Evolutionary conservation across 2,113 vertebrate species (phyloP).

Genomic region (Otolemur garnettii): DNA sequence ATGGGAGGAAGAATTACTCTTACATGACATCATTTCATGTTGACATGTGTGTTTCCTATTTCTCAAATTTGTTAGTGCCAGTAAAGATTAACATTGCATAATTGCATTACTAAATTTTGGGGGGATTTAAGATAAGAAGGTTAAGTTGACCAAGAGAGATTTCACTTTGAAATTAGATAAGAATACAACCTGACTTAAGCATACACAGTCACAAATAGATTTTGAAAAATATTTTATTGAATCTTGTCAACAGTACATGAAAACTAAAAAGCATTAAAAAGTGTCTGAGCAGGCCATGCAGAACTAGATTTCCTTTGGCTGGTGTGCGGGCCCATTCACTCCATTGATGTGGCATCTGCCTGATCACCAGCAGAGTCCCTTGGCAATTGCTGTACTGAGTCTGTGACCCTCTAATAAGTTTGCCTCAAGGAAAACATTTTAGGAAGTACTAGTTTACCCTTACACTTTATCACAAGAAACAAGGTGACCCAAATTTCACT

Average conservation of each 20-base stretch:
- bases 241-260: not conserved
- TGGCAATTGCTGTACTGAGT: not conserved
- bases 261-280: not conserved
- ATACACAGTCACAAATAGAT: not conserved
- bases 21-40: too few relatives aligned
- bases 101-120: not conserved
- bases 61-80: not conserved
- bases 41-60: not conserved
- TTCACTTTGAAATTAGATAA: not conserved
- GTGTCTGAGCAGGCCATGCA: accelerated
- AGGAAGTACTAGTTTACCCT: not conserved
- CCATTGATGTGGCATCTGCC: accelerated
- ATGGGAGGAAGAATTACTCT: not conserved
- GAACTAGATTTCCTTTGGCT: not conserved
- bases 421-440: not conserved
- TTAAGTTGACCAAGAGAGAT: not conserved
- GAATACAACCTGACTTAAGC: not conserved
- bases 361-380: too few relatives aligned
- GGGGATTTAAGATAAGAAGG: not conserved
- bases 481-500: not conserved
- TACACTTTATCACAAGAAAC: not conserved
- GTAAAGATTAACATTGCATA: not conserved
- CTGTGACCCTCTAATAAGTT: not conserved
- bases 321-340: too few relatives aligned
- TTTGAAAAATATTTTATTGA: not conserved